phyloP scores from a whole-genome alignment of 2,113 vertebrate genomes.

The Sturnira hondurensis region DNA sequence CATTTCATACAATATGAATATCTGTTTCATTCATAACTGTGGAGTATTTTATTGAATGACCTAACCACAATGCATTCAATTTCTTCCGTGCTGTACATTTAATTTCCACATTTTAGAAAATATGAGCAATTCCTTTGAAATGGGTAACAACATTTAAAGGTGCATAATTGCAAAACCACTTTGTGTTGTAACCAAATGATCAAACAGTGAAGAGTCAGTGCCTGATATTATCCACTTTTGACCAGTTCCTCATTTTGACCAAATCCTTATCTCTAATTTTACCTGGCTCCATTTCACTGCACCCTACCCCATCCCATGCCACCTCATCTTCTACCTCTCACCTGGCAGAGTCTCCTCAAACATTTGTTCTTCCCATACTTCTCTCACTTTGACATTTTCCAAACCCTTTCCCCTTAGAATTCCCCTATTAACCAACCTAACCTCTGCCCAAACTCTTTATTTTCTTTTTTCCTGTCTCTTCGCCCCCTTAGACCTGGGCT shows the following conservation, averaged over 20 bases:
- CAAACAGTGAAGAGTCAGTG: not conserved
- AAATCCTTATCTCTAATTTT: not conserved
- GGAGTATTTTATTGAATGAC: not conserved
- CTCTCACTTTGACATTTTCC: not conserved
- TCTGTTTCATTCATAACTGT: not conserved
- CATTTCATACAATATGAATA: not conserved
- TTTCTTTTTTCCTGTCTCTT: not conserved
- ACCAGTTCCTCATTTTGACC: not conserved
- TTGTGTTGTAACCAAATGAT: slow-evolving; percentile 1
- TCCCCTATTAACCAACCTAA: not conserved
- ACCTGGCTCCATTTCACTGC: not conserved
- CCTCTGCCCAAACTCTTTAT: not conserved
- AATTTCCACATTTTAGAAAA: slow-evolving; percentile 7
- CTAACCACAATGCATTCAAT: not conserved
- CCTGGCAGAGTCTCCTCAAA: not conserved
- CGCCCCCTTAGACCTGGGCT: not conserved
- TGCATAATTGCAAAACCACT: not conserved
- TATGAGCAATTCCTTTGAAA: slow-evolving; percentile 23
- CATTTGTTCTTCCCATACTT: not conserved
- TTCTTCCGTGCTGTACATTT: not conserved
- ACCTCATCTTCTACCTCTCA: not conserved
- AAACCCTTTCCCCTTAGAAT: not conserved
- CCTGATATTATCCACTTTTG: not conserved
- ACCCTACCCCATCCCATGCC: too few relatives aligned
- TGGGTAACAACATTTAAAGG: not conserved